These are phyloP conservation scores for Sorex araneus DNA, from an alignment of 2,113 vertebrate species.

Conservation along the genomic window DNA sequence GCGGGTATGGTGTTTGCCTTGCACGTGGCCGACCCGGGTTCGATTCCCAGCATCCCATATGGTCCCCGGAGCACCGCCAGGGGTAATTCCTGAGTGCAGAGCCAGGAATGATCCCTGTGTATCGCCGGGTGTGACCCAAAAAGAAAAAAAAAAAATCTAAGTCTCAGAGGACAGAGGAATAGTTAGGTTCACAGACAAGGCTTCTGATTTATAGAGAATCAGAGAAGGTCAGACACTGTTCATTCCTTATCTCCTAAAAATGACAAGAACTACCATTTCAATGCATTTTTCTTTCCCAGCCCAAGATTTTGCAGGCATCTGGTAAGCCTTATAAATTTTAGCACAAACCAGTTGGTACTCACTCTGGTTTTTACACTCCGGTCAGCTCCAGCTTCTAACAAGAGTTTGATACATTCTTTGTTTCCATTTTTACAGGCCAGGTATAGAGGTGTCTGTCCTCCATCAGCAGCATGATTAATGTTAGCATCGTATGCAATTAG, in stretches of 20 bases:
- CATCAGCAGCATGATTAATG: constrained; percentile 90
- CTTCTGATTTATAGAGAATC: background rate
- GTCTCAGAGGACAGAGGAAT: background rate
- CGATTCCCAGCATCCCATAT: too few species aligned
- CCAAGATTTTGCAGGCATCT: background rate
- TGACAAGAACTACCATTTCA: background rate
- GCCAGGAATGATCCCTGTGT: too few species aligned
- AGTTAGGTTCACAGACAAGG: background rate
- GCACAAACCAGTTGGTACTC: constrained; percentile 83
- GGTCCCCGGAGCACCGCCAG: too few species aligned
- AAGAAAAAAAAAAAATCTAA: too few species aligned
- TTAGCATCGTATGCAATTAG: constrained; percentile 93
- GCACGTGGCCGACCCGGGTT: too few species aligned
- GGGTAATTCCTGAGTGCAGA: too few species aligned
- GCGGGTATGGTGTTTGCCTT: too few species aligned
- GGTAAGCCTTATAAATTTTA: background rate
- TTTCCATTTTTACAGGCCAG: constrained; percentile 94
- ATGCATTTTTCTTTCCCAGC: background rate
- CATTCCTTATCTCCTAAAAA: background rate
- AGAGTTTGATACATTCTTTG: constrained; percentile 90
- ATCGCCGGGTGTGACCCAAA: too few species aligned
- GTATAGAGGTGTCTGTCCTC: constrained; percentile 94
- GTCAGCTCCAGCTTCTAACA: constrained; percentile 93
- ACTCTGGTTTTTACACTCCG: constrained; percentile 90
- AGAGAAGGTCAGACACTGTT: background rate